Base-by-base conservation (phyloP, 2,113 vertebrate species). In the Desmodus rotundus region DNA sequence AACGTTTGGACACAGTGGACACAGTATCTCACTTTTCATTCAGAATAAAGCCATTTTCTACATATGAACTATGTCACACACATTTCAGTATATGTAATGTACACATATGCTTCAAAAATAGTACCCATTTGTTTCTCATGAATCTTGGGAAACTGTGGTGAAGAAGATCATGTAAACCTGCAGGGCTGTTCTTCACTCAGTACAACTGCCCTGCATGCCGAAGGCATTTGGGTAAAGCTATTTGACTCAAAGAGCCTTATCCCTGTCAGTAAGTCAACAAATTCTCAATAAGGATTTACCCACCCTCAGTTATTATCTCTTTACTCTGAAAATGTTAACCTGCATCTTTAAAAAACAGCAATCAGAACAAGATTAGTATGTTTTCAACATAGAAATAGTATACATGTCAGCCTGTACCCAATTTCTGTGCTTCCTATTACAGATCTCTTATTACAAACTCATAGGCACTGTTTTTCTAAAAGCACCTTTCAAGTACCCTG, bases 401-500 rank as follows among this genome's bases (percentile, higher is more conserved):
- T 20, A 73, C 26, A 36, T 87, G n/a, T 76, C 58, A 96, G 56
- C 52, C 88, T 93, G 83, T 93, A 77, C 19, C 96, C 91, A 72
- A 82, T 94, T 56, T 95, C 91, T 61, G 2, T 1, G 4, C 47
- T 95, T 97, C 65, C 56, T 63, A 38, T 96, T 81, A 17, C 4
- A 13, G 52, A 95, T 95, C 72, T 95, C 84, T 96, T 97, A 94
- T 93, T 98, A 95, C 80, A 95, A 95, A 96, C 65, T 86, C 89
- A 94, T 94, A 97, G 98, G 63, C 74, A 43, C 87, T 86, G 43
- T 96, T 97, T 98, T 97, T 93, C 97, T 98, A 97, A 98, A 98
- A 98, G 93, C 96, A 98, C 98, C 98, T 98, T 98, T 97, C 97
- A 98, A 98, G 93, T 96, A 95, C 96, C 88, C 93, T 97, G 96